Percentiles rank a stretch among this genome's conserved stretches.
Evolutionary conservation across 2,797 vertebrate species (phyloP).

Genomic region (Thaleichthys pacificus): DNA sequence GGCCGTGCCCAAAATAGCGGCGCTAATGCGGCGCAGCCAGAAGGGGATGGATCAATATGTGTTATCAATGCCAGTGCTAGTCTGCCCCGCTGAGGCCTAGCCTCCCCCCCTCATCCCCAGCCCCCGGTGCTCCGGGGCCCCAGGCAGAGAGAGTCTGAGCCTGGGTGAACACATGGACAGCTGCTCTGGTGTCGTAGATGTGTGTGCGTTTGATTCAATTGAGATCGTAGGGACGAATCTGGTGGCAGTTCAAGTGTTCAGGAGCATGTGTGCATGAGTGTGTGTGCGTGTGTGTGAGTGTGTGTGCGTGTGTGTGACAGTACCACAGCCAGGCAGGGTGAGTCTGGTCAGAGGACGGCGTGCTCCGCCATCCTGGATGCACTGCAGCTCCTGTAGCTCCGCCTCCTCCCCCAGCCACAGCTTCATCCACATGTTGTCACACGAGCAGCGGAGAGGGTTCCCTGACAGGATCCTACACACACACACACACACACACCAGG

Average conservation of each 20-base stretch:
- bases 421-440: conserved; percentile 97
- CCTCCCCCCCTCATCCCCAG: neutral
- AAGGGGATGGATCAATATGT: conserved; percentile 69
- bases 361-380: conserved; percentile 83
- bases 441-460: conserved; percentile 92
- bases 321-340: conserved; percentile 88
- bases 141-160: neutral
- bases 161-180: neutral
- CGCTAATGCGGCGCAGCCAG: conserved; percentile 60
- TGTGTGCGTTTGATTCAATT: no score
- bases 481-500: conserved; percentile 25
- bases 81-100: conserved; percentile 48
- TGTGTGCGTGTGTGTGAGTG: conserved; percentile 18
- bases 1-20: conserved; percentile 70
- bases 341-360: conserved; percentile 81
- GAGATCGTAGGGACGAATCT: no score
- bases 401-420: conserved; percentile 84
- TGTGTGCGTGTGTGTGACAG: conserved; percentile 48
- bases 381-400: conserved; percentile 85
- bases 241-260: no score
- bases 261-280: no score
- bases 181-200: no score
- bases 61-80: conserved; percentile 67
- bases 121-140: neutral
- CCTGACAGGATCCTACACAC: conserved; percentile 82